Conservation (phyloP, 1,140 invertebrate genomes). For the Drosophila serrata region DNA sequence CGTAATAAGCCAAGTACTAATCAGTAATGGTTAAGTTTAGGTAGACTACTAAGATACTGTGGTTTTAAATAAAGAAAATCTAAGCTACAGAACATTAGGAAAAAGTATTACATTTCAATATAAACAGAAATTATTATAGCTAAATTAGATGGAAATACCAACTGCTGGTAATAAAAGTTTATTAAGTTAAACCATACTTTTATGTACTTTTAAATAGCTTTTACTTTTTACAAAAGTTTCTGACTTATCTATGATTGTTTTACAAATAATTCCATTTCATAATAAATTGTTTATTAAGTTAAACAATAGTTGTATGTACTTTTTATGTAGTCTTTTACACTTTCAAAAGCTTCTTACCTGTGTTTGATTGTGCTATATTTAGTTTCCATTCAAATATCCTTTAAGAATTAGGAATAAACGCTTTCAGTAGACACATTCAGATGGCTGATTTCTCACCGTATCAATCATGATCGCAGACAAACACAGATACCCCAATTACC, state of each 20-base stretch:
- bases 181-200: background rate
- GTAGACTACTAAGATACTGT: conserved; percentile 21
- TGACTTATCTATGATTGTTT: no score
- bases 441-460: background rate
- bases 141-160: background rate
- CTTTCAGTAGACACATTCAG: background rate
- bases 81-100: no score
- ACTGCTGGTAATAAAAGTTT: background rate
- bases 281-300: background rate
- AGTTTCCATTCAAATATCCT: background rate
- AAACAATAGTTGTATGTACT: background rate
- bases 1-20: conserved; percentile 53
- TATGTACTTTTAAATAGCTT: no score
- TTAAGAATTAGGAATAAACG: background rate
- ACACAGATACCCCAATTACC: conserved; percentile 41
- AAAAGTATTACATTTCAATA: background rate
- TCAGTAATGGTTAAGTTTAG: conserved; percentile 3
- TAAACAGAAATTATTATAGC: background rate
- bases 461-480: conserved; percentile 21
- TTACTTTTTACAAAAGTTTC: no score
- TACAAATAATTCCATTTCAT: no score
- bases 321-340: no score
- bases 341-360: no score
- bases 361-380: no score
- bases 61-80: background rate